phyloP scores from a whole-genome alignment of 2,888 invertebrate species.

The Leucophenga maculata region DNA sequence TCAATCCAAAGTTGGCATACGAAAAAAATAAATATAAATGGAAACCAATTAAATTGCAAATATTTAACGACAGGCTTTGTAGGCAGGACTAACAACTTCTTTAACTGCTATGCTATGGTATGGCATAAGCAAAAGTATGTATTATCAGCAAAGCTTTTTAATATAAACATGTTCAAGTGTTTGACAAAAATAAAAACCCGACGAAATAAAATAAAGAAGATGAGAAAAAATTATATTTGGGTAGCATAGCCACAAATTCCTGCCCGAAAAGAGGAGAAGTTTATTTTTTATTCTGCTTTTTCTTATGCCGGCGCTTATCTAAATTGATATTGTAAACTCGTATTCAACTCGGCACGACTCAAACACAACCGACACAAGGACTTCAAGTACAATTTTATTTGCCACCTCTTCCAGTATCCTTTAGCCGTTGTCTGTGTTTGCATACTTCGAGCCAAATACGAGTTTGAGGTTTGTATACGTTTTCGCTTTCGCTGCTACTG shows the following conservation, averaged over 20 bases:
- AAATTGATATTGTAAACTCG: constrained; percentile 54
- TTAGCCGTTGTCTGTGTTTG: constrained; percentile 31
- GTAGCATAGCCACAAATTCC: constrained; percentile 17
- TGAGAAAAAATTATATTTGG: constrained; percentile 26
- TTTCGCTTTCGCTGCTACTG: too few species aligned
- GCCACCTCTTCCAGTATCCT: constrained; percentile 25
- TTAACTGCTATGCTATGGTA: too few species aligned
- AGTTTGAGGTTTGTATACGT: too few species aligned
- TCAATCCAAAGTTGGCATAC: not conserved
- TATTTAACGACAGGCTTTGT: constrained; percentile 15
- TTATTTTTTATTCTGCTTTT: constrained; percentile 1
- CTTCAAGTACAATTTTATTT: not conserved
- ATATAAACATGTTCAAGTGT: constrained; percentile 23
- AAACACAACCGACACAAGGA: too few species aligned
- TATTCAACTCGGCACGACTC: constrained; percentile 20
- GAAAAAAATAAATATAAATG: not conserved
- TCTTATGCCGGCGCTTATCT: constrained; percentile 39
- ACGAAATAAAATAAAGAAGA: constrained; percentile 29
- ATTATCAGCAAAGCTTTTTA: not conserved
- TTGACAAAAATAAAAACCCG: constrained; percentile 19
- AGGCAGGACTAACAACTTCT: constrained; percentile 28
- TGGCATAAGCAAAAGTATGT: too few species aligned
- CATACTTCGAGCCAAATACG: not conserved
- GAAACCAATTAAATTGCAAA: constrained; percentile 13
- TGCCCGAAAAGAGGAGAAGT: not conserved